Conservation (phyloP, 2,113 vertebrate genomes). For the Corythornis cristatus region DNA sequence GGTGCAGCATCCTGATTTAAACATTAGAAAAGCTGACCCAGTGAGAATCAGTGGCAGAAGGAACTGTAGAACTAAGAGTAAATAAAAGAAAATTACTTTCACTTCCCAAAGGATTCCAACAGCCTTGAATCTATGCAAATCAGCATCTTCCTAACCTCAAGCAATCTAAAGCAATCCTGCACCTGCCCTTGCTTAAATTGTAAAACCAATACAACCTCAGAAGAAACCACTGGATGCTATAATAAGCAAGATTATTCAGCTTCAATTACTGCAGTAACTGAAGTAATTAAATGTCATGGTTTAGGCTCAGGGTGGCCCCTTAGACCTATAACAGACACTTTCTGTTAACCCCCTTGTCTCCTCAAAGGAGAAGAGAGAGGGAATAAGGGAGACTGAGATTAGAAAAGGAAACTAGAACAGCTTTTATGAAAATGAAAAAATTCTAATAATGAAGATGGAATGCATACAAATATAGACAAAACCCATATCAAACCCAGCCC, state of each 20-base stretch:
- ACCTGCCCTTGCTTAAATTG: neutral
- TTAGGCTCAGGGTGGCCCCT: no score
- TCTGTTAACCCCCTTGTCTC: no score
- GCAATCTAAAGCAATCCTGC: neutral
- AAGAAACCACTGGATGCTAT: neutral
- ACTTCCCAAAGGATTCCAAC: conserved; percentile 9
- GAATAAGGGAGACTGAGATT: no score
- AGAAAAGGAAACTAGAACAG: no score
- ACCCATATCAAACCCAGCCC: no score
- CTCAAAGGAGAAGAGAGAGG: no score
- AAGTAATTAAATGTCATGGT: conserved; percentile 1
- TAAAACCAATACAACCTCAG: neutral
- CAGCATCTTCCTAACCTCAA: neutral
- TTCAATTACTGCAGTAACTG: neutral
- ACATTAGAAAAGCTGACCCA: neutral
- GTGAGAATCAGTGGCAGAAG: conserved; percentile 14
- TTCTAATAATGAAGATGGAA: no score
- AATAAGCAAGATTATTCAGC: conserved; percentile 14
- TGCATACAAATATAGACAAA: no score
- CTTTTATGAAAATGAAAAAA: no score
- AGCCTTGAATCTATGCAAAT: conserved; percentile 29
- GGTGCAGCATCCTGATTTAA: neutral
- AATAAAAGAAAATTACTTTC: conserved; percentile 50
- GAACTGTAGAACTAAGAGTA: conserved; percentile 9
- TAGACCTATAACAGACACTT: no score